Conservation (phyloP, 2,888 invertebrate species). For the Archips xylosteana region DNA sequence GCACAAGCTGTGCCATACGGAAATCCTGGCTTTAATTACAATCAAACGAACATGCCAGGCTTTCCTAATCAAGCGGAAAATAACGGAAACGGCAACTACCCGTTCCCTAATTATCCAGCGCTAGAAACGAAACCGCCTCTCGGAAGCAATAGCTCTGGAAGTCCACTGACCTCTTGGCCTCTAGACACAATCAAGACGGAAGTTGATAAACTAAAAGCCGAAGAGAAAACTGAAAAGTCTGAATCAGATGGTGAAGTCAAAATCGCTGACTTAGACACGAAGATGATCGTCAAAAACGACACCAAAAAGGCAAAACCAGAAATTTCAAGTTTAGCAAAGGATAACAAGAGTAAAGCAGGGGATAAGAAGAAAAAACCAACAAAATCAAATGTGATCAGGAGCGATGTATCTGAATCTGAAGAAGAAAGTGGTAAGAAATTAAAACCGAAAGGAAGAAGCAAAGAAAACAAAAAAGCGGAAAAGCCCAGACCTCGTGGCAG, state of each 20-base stretch:
- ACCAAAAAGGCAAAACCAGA: slow-evolving; percentile 57
- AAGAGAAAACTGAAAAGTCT: slow-evolving; percentile 79
- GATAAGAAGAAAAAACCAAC: slow-evolving; percentile 52
- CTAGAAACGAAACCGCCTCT: slow-evolving; percentile 76
- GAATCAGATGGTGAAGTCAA: slow-evolving; percentile 84
- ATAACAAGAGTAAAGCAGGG: slow-evolving; percentile 53
- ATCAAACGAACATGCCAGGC: slow-evolving; percentile 58
- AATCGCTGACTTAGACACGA: slow-evolving; percentile 82
- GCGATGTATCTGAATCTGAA: slow-evolving; percentile 69
- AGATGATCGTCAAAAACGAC: slow-evolving; percentile 77
- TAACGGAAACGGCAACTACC: slow-evolving; percentile 60
- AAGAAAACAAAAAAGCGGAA: slow-evolving; percentile 67
- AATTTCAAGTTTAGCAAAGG: slow-evolving; percentile 46
- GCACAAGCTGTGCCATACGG: slow-evolving; percentile 53
- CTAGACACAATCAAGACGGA: slow-evolving; percentile 75
- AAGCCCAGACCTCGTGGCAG: slow-evolving; percentile 70
- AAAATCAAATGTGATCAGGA: slow-evolving; percentile 57
- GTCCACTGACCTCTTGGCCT: slow-evolving; percentile 77
- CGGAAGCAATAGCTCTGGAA: slow-evolving; percentile 71
- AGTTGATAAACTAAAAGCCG: slow-evolving; percentile 74
- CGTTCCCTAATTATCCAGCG: slow-evolving; percentile 63
- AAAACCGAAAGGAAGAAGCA: slow-evolving; percentile 64
- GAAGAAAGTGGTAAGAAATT: slow-evolving; percentile 66
- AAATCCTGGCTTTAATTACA: slow-evolving; percentile 63
- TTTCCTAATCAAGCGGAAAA: slow-evolving; percentile 62